Evolutionary conservation across 2,113 vertebrate genomes (phyloP).

Genomic region (Gymnobelideus leadbeateri): DNA sequence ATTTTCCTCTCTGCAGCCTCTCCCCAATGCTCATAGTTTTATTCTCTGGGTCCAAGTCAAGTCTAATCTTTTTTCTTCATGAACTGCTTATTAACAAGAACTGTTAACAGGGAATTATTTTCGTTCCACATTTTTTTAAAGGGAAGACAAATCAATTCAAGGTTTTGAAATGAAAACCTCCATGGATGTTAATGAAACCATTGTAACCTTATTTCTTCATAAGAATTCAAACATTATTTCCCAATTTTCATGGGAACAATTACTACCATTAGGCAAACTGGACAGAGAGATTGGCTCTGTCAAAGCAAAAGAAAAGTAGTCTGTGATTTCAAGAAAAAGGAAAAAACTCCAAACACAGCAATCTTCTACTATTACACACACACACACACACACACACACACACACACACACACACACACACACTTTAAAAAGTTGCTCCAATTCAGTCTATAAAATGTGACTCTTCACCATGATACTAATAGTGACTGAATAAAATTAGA

Average conservation of each 20-base stretch:
- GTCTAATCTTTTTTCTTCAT: neutral
- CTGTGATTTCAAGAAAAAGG: neutral
- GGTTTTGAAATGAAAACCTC: constrained; percentile 1
- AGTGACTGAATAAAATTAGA: constrained; percentile 62
- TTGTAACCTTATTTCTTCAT: neutral
- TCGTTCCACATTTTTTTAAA: neutral
- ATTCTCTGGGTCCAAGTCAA: neutral
- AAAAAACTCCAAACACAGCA: neutral
- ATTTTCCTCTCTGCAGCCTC: neutral
- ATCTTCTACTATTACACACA: neutral
- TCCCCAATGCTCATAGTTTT: neutral
- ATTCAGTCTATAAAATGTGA: neutral
- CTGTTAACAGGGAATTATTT: neutral
- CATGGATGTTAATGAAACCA: neutral
- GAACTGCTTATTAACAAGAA: neutral
- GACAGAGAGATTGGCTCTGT: neutral
- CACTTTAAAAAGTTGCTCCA: neutral
- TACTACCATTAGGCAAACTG: neutral
- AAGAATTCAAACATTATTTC: neutral
- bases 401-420: neutral
- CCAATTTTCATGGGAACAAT: neutral
- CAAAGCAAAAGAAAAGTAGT: neutral
- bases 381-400: neutral
- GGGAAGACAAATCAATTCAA: constrained; percentile 1
- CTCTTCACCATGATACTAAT: constrained; percentile 36